Base-by-base conservation (phyloP, 2,113 vertebrate genomes). In the Arenaria interpres region DNA sequence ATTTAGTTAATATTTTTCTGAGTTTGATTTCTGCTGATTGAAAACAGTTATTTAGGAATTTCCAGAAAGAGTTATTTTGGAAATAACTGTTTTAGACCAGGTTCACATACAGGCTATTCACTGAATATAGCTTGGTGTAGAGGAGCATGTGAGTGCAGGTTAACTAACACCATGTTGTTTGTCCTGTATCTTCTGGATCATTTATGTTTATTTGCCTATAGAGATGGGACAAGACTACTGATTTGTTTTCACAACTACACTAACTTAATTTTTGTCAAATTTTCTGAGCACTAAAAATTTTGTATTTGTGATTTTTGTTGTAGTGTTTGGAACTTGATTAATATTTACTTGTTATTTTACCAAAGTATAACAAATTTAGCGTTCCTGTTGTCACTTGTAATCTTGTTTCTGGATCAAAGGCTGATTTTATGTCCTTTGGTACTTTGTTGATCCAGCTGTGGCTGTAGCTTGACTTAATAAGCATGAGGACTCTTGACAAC, bases 401-500 rank as follows among this genome's bases (percentile, higher is more conserved):
- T 92, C 54, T 89, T 39, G 8, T 81, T 85, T 97, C 95, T 71
- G 88, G 78, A 92, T 95, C 81, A 84, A 54, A 90, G 54, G 87
- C 68, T 91, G 64, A 75, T 80, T 89, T 72, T 94, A 85, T 57
- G 64, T 93, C 39, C 79, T 96, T 87, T 10, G 7, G 53, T 97
- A 89, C 93, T 96, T 96, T 72, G 68, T 93, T 94, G 90, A 95
- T 98, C 76, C 93, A 78, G 22, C 92, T 79, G 86, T 96, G 89
- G 69, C 97, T 92, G 75, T 96, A 89, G 71, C 77, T 97, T 97
- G 64, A 92, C 86, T 96, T 35, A 63, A n/a, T 92, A 90, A 97
- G 93, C 95, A 93, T 97, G 97, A 96, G 85, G 87, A 81, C 83
- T 95, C 87, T 63, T 95, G 94, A 92, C 89, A 96, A 62, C 86